Conservation (phyloP, 1,140 invertebrate species). For the Phenacoccus solenopsis region DNA sequence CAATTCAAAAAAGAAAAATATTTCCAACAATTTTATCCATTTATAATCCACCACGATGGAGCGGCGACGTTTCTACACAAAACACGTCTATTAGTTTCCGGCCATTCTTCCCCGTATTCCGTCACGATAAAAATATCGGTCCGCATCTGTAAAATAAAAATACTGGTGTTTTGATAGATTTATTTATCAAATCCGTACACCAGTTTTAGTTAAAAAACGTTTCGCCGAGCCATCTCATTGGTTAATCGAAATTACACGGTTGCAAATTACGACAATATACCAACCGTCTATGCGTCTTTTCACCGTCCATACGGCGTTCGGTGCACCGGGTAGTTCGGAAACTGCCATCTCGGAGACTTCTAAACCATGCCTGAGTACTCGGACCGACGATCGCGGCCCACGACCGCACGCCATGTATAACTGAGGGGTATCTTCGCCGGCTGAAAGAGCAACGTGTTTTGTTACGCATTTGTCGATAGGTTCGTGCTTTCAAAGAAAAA, state of each 20-base stretch:
- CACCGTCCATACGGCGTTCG: constrained; percentile 99
- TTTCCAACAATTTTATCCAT: too few species aligned
- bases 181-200: background rate
- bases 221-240: background rate
- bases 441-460: too few species aligned
- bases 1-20: constrained; percentile 39
- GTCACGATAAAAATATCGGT: constrained; percentile 21
- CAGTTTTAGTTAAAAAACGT: background rate
- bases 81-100: background rate
- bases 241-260: too few species aligned
- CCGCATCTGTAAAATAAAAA: constrained; percentile 25
- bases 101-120: background rate
- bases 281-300: constrained; percentile 89
- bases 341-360: constrained; percentile 99
- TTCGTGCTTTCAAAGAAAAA: too few species aligned
- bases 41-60: background rate
- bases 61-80: too few species aligned
- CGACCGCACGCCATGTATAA: constrained; percentile 91
- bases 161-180: constrained; percentile 9
- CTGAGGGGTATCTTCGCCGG: constrained; percentile 98
- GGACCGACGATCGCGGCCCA: constrained; percentile 80
- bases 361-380: constrained; percentile 90
- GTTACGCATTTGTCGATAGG: too few species aligned
- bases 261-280: constrained; percentile 28
- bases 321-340: constrained; percentile 95